phyloP scores from a whole-genome alignment of 2,888 invertebrate species.

The Apotomis betuletana region DNA sequence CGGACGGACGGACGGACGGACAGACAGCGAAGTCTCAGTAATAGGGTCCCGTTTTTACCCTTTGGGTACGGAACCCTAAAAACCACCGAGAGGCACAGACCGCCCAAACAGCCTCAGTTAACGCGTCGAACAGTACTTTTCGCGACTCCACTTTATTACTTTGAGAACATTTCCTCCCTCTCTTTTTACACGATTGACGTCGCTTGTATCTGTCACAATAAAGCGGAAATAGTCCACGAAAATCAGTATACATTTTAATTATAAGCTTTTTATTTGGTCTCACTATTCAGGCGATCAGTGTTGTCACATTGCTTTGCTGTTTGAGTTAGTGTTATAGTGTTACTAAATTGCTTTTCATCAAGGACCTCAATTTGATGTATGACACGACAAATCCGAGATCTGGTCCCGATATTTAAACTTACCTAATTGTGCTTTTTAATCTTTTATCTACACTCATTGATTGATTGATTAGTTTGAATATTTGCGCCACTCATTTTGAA shows the following conservation, averaged over 20 bases:
- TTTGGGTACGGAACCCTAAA: too few relatives aligned
- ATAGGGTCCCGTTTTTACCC: too few relatives aligned
- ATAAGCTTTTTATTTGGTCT: constrained; percentile 20
- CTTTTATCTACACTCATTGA: too few relatives aligned
- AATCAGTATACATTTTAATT: constrained; percentile 25
- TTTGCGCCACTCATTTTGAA: too few relatives aligned
- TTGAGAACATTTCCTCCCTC: constrained; percentile 20
- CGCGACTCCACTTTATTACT: constrained; percentile 34
- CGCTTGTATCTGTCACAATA: constrained; percentile 43
- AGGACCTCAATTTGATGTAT: too few relatives aligned
- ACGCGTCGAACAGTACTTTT: constrained; percentile 22
- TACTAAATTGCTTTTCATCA: too few relatives aligned
- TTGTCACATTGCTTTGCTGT: background rate
- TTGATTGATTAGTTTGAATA: too few relatives aligned
- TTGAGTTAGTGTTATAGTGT: background rate
- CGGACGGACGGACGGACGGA: too few relatives aligned
- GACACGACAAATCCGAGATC: too few relatives aligned
- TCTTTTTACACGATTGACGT: constrained; percentile 42
- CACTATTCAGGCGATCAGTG: constrained; percentile 10
- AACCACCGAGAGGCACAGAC: background rate
- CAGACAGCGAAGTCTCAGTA: too few relatives aligned
- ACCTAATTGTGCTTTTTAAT: too few relatives aligned
- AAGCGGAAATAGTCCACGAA: constrained; percentile 20
- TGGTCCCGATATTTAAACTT: too few relatives aligned
- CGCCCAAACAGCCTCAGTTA: constrained; percentile 18